Conservation (phyloP, 2,888 invertebrate genomes). For the Odontocolon sp. region DNA sequence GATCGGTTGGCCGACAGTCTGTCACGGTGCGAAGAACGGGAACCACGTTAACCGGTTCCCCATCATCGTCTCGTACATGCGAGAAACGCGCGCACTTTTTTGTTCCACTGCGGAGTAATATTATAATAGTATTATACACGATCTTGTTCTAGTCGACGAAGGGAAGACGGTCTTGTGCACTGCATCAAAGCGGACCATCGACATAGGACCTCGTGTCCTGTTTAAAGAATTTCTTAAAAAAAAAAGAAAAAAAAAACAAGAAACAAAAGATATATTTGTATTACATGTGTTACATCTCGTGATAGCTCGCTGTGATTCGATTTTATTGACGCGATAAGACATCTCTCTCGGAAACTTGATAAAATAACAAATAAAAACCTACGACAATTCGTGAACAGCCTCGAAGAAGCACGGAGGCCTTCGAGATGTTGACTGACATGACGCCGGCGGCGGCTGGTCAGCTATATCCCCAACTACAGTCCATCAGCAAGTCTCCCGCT, state of each 20-base stretch:
- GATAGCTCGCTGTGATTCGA: slow-evolving; percentile 26
- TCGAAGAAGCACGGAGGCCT: slow-evolving; percentile 61
- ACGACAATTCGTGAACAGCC: slow-evolving; percentile 47
- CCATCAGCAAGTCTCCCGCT: slow-evolving; percentile 78
- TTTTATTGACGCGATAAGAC: background rate
- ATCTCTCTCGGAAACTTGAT: background rate
- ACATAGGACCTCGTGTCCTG: background rate
- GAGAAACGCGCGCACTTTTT: slow-evolving; percentile 35
- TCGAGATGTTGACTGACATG: slow-evolving; percentile 80
- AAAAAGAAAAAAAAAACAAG: background rate
- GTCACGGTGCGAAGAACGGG: slow-evolving; percentile 80
- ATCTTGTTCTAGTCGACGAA: slow-evolving; percentile 4
- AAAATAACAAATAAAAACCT: background rate
- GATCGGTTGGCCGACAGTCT: slow-evolving; percentile 78
- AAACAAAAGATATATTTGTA: too few species aligned
- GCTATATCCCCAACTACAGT: slow-evolving; percentile 80
- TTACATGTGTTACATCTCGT: slow-evolving; percentile 22
- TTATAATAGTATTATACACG: background rate
- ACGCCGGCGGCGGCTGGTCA: slow-evolving; percentile 81
- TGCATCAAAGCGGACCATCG: background rate
- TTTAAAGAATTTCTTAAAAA: background rate
- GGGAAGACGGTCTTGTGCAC: background rate
- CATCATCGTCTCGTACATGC: slow-evolving; percentile 52
- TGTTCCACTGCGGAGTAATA: slow-evolving; percentile 24
- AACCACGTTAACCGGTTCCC: slow-evolving; percentile 80